Evolutionary conservation across 1,140 invertebrate species (phyloP).

Genomic region (Eumeta japonica): DNA sequence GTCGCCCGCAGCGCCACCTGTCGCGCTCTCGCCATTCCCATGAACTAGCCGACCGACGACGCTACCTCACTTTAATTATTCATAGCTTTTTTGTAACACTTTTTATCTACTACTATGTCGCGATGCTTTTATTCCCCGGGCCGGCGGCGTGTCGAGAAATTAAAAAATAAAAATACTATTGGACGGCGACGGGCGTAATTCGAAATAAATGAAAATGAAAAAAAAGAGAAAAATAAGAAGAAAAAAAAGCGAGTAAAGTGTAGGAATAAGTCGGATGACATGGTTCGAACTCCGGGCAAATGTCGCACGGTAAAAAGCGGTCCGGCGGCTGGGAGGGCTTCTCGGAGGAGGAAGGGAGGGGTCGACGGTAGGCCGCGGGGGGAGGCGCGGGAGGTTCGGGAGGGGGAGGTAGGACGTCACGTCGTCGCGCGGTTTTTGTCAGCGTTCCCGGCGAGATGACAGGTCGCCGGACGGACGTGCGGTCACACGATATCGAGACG

Average conservation of each 20-base stretch:
- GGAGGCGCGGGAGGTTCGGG: constrained; percentile 6
- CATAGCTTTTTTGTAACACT: constrained; percentile 52
- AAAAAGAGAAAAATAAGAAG: no score
- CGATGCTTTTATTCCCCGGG: constrained; percentile 31
- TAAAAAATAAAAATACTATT: constrained; percentile 54
- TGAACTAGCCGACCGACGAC: constrained; percentile 46
- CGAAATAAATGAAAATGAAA: no score
- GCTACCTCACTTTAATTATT: constrained; percentile 57
- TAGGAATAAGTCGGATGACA: constrained; percentile 56
- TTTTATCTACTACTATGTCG: constrained; percentile 50
- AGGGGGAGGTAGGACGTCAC: constrained; percentile 45
- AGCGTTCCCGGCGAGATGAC: constrained; percentile 55
- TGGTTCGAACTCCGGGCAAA: constrained; percentile 57
- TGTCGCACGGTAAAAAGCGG: constrained; percentile 55
- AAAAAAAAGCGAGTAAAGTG: no score
- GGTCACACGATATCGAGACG: constrained; percentile 33
- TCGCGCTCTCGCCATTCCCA: constrained; percentile 47
- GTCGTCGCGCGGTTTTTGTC: constrained; percentile 55
- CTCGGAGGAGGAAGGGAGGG: constrained; percentile 13
- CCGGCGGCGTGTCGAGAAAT: constrained; percentile 55
- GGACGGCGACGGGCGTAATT: constrained; percentile 39
- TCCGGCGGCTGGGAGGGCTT: constrained; percentile 25
- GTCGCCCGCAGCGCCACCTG: constrained; percentile 41
- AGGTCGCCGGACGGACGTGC: constrained; percentile 49
- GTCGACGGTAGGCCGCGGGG: constrained; percentile 9